Conservation (phyloP, 2,888 invertebrate genomes). For the Timandra comae region DNA sequence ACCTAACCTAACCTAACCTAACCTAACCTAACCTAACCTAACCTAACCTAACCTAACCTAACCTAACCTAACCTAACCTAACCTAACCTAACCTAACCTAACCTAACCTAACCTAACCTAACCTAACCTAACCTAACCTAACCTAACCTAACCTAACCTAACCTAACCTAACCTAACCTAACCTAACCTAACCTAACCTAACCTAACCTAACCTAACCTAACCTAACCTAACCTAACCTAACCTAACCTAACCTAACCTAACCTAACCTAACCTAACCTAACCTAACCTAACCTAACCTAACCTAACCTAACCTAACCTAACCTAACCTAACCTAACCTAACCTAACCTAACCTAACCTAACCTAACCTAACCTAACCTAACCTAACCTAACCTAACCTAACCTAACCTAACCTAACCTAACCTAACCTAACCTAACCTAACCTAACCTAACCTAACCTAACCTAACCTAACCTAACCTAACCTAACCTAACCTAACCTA, state of each 20-base stretch:
- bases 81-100: conserved; percentile 9
- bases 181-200: conserved; percentile 3
- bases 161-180: conserved; percentile 3
- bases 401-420: too few species aligned
- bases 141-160: conserved; percentile 4
- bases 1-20: conserved; percentile 1
- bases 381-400: too few species aligned
- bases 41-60: conserved; percentile 8
- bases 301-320: conserved; percentile 7
- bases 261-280: conserved; percentile 1
- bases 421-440: too few species aligned
- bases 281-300: conserved; percentile 4
- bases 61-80: conserved; percentile 9
- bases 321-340: too few species aligned
- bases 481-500: conserved; percentile 3
- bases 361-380: too few species aligned
- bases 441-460: too few species aligned
- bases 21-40: conserved; percentile 6
- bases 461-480: too few species aligned
- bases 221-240: conserved; percentile 4
- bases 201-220: conserved; percentile 3
- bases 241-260: conserved; percentile 4
- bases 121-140: conserved; percentile 9
- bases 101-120: conserved; percentile 9
- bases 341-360: too few species aligned